Conservation (phyloP, 2,113 vertebrate species). For the Oreochromis niloticus region DNA sequence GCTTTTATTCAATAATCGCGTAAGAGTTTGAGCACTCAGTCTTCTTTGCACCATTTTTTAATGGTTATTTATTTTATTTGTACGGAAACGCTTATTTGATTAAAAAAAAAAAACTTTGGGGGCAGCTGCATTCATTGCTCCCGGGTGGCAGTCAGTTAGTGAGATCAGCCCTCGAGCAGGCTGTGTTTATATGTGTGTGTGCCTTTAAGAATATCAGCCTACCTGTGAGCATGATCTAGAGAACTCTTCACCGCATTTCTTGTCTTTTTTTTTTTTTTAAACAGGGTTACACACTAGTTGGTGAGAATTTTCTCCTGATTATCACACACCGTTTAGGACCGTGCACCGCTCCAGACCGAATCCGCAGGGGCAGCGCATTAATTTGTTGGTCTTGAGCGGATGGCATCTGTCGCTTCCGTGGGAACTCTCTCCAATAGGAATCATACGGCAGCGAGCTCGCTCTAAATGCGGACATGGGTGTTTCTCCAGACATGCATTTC, state of each 20-base stretch:
- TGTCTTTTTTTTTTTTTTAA: neutral
- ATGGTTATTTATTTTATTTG: neutral
- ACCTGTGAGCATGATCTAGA: slow-evolving; percentile 47
- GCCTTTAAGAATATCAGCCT: slow-evolving; percentile 61
- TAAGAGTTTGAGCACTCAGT: neutral
- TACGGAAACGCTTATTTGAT: neutral
- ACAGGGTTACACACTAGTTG: slow-evolving; percentile 2
- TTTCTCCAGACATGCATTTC: slow-evolving; percentile 46
- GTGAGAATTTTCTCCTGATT: neutral
- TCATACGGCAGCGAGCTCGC: slow-evolving; percentile 22
- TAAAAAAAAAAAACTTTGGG: neutral
- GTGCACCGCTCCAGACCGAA: neutral
- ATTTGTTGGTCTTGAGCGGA: neutral
- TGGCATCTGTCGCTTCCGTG: slow-evolving; percentile 42
- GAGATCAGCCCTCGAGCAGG: neutral
- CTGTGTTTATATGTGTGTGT: slow-evolving; percentile 15
- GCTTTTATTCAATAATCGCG: neutral
- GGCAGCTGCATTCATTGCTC: neutral
- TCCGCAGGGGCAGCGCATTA: neutral
- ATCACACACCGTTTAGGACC: neutral
- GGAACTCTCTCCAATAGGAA: slow-evolving; percentile 55
- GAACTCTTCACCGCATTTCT: slow-evolving; percentile 13
- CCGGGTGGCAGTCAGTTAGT: neutral
- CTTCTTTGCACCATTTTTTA: neutral
- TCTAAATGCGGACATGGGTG: slow-evolving; percentile 59